phyloP scores from a whole-genome alignment of 1,140 invertebrate genomes.

The Achroia grisella region DNA sequence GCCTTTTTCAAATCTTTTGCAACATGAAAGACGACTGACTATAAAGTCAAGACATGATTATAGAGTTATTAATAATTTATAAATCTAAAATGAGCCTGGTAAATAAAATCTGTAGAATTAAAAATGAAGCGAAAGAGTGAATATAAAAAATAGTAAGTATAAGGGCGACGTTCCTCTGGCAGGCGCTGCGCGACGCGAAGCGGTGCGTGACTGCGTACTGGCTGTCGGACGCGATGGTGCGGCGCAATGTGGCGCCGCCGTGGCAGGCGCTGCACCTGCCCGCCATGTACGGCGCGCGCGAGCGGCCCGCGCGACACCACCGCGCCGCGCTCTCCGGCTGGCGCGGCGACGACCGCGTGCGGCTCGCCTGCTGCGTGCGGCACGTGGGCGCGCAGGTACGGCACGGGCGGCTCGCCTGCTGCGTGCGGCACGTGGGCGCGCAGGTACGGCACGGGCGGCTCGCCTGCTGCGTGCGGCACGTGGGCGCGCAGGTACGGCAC shows the following conservation, averaged over 20 bases:
- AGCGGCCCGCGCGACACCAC: conserved; percentile 79
- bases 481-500: background rate
- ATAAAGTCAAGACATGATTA: too few species aligned
- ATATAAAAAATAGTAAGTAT: too few species aligned
- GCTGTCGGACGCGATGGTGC: conserved; percentile 91
- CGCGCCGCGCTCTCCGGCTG: conserved; percentile 90
- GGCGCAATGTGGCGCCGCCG: conserved; percentile 89
- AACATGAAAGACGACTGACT: too few species aligned
- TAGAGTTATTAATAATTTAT: too few species aligned
- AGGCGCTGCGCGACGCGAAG: conserved; percentile 83
- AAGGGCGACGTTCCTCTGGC: too few species aligned
- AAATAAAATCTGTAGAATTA: too few species aligned
- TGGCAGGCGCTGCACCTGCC: conserved; percentile 95
- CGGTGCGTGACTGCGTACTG: conserved; percentile 95
- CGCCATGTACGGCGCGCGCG: conserved; percentile 83
- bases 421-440: background rate
- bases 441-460: background rate
- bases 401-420: background rate
- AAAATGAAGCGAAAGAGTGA: too few species aligned
- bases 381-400: conserved; percentile 88
- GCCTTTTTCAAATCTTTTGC: too few species aligned
- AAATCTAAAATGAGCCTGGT: too few species aligned
- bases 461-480: background rate
- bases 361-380: conserved; percentile 87
- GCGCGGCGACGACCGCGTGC: conserved; percentile 84